These are phyloP conservation scores for Fregata magnificens DNA, from an alignment of 2,113 vertebrate species.

Conservation along the genomic window DNA sequence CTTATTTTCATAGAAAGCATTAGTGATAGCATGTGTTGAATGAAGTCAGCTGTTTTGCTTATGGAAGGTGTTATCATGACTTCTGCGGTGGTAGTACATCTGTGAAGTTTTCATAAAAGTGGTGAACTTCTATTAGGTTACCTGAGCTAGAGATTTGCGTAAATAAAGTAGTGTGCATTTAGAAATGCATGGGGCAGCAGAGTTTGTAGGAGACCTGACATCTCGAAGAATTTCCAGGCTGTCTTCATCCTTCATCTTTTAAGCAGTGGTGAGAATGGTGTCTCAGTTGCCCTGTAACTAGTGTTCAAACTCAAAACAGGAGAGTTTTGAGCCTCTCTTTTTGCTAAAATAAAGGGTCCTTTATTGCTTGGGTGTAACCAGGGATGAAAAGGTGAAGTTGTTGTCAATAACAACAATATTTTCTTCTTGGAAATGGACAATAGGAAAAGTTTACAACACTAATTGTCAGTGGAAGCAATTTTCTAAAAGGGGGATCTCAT, in stretches of 20 bases:
- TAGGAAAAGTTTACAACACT: background rate
- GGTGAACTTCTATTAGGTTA: background rate
- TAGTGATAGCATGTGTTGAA: background rate
- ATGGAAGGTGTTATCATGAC: background rate
- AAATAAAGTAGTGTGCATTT: background rate
- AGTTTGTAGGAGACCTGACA: background rate
- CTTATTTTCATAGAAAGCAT: background rate
- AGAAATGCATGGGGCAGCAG: background rate
- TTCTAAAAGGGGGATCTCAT: background rate
- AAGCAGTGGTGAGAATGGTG: background rate
- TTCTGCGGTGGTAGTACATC: background rate
- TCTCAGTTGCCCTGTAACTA: background rate
- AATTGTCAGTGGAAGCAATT: background rate
- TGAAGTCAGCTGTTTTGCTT: background rate
- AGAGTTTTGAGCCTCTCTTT: background rate
- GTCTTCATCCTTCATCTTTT: background rate
- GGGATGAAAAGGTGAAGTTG: background rate
- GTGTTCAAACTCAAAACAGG: background rate
- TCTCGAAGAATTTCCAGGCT: background rate
- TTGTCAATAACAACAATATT: background rate
- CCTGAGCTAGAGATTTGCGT: background rate
- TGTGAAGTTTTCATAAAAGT: background rate
- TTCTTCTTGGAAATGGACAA: background rate
- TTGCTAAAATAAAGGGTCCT: background rate
- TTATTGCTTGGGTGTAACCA: background rate